Evolutionary conservation across 2,797 vertebrate species (phyloP).

Genomic region (Anomalospiza imberbis): DNA sequence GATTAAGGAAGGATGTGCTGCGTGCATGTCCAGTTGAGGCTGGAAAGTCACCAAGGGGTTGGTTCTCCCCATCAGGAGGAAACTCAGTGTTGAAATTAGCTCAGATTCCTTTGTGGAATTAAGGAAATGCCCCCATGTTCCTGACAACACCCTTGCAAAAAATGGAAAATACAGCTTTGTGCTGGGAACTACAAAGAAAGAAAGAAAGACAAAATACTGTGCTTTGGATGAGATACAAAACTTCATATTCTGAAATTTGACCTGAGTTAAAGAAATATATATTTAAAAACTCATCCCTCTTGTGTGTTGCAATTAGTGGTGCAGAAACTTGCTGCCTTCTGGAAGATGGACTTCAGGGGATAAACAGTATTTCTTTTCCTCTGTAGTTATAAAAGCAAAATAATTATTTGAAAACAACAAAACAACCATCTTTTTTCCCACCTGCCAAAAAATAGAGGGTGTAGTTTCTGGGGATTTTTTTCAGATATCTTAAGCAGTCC

Average conservation of each 20-base stretch:
- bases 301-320: neutral
- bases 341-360: neutral
- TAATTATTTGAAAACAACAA: neutral
- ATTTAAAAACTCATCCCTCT: neutral
- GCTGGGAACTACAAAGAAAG: neutral
- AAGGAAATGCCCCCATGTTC: neutral
- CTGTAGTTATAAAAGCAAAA: neutral
- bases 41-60: neutral
- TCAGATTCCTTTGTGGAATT: neutral
- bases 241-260: neutral
- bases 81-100: neutral
- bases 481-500: neutral
- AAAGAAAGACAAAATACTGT: neutral
- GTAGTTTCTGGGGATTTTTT: neutral
- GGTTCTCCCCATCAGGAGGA: neutral
- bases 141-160: neutral
- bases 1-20: neutral
- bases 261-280: neutral
- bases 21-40: neutral
- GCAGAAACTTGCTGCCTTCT: neutral
- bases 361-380: neutral
- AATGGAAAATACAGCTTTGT: neutral
- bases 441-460: neutral
- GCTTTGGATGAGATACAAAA: neutral
- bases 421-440: neutral